These are phyloP conservation scores for Chromoteleia sp. DNA, from an alignment of 2,888 invertebrate genomes.

Conservation along the genomic window DNA sequence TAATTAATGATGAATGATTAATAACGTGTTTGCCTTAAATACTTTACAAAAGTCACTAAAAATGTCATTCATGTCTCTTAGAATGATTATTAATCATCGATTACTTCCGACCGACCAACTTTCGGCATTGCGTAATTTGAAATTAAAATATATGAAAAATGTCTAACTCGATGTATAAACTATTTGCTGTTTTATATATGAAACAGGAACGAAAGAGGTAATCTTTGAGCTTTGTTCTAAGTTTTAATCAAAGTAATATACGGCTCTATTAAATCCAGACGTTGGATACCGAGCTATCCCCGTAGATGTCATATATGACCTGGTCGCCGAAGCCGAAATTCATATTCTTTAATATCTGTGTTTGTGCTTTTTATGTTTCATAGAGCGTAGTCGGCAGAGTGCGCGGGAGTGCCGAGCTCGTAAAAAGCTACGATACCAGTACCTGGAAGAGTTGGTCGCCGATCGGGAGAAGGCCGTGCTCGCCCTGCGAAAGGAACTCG, in stretches of 20 bases:
- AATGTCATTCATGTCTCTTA: no score
- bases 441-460: conserved; percentile 96
- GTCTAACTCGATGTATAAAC: neutral
- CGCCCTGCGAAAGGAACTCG: conserved; percentile 94
- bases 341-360: conserved; percentile 67
- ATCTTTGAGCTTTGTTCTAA: conserved; percentile 33
- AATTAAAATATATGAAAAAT: no score
- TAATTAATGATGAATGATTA: no score
- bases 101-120: no score
- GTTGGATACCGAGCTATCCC: conserved; percentile 37
- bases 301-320: conserved; percentile 40
- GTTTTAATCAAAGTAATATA: conserved; percentile 60
- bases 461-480: conserved; percentile 97
- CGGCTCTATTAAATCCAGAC: conserved; percentile 49
- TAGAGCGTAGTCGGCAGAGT: conserved; percentile 98
- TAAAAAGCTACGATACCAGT: conserved; percentile 98
- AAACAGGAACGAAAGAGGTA: conserved; percentile 22
- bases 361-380: conserved; percentile 62
- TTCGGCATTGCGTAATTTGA: no score
- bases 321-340: conserved; percentile 43
- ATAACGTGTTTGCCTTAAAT: no score
- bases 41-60: no score
- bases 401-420: conserved; percentile 98
- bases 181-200: neutral
- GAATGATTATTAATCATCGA: no score